These are phyloP conservation scores for Carassius carassius DNA, from an alignment of 2,113 vertebrate genomes.

Conservation along the genomic window DNA sequence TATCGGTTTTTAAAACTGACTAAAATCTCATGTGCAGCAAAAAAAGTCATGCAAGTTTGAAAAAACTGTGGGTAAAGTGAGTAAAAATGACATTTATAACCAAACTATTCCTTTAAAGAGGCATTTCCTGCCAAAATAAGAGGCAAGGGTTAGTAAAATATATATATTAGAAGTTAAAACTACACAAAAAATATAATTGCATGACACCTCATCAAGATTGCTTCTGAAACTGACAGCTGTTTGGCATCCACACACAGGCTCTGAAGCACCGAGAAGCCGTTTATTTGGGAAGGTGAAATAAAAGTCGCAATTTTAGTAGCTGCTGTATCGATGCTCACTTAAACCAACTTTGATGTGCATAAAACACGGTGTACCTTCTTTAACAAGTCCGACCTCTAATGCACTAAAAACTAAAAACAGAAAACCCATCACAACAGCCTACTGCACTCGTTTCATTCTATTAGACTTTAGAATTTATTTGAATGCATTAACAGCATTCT, in stretches of 20 bases:
- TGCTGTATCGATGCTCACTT: not conserved
- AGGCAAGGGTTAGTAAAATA: constrained; percentile 26
- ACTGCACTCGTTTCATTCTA: constrained; percentile 58
- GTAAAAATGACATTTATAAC: not conserved
- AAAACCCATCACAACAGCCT: constrained; percentile 69
- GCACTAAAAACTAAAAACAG: not conserved
- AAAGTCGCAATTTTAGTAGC: not conserved
- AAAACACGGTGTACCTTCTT: constrained; percentile 1
- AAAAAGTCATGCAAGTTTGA: not conserved
- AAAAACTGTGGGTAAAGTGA: not conserved
- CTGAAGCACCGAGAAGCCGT: constrained; percentile 38
- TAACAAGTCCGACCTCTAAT: not conserved
- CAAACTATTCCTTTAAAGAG: constrained; percentile 3
- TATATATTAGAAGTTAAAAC: not conserved
- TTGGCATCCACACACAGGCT: constrained; percentile 27
- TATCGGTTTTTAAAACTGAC: not conserved
- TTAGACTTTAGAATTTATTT: constrained; percentile 56
- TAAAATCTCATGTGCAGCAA: not conserved
- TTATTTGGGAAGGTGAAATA: not conserved
- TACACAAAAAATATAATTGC: constrained; percentile 18
- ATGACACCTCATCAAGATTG: constrained; percentile 7
- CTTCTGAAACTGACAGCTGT: constrained; percentile 3
- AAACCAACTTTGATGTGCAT: not conserved
- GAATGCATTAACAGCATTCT: constrained; percentile 70
- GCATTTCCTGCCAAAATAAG: not conserved